phyloP scores from a whole-genome alignment of 1,140 invertebrate genomes.

The Lineus longissimus region DNA sequence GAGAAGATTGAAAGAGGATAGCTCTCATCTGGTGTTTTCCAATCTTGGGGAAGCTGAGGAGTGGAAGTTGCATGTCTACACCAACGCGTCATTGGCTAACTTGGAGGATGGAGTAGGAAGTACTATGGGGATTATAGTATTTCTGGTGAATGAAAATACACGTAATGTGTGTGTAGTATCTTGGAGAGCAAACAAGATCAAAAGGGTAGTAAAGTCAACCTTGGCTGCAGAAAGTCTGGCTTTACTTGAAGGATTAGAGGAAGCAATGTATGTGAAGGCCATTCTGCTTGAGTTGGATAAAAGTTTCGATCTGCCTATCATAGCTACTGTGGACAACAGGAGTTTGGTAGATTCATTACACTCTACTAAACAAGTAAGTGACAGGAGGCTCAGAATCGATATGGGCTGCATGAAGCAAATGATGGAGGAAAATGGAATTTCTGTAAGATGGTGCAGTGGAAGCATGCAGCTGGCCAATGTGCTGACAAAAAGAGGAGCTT shows the following conservation, averaged over 20 bases:
- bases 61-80: background rate
- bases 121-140: conserved; percentile 15
- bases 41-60: background rate
- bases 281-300: too few relatives aligned
- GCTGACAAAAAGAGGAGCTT: too few relatives aligned
- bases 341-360: background rate
- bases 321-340: background rate
- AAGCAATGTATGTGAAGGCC: too few relatives aligned
- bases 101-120: conserved; percentile 16
- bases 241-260: too few relatives aligned
- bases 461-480: too few relatives aligned
- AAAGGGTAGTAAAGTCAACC: conserved; percentile 13
- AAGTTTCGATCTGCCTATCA: too few relatives aligned
- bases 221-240: conserved; percentile 18
- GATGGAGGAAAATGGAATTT: too few relatives aligned
- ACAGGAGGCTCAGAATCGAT: too few relatives aligned
- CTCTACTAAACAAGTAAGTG: background rate
- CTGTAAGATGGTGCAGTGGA: too few relatives aligned
- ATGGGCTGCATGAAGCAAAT: too few relatives aligned
- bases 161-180: conserved; percentile 19
- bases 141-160: conserved; percentile 11
- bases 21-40: conserved; percentile 6
- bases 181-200: conserved; percentile 17
- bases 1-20: conserved; percentile 13
- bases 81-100: conserved; percentile 18